Base-by-base conservation (phyloP, 2,888 invertebrate genomes). In the Netelia virgata region DNA sequence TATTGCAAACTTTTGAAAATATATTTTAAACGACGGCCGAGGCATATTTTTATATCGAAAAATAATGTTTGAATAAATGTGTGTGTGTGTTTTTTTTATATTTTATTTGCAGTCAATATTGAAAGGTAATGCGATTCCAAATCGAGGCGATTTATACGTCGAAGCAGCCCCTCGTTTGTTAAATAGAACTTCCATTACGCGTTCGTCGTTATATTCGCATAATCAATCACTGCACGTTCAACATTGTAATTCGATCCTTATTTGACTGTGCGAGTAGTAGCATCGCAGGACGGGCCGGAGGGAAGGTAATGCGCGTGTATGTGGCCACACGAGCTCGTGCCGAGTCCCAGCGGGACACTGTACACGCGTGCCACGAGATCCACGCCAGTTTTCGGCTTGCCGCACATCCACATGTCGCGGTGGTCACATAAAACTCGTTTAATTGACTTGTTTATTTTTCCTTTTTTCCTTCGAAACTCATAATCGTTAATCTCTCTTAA, bases 151-250 rank as follows among this genome's bases (percentile, higher is more conserved):
- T 76, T 69, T 70, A 20, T 69, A 53, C 57, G 18, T 47, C 36
- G 61, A 11, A n/a, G 59, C 50, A 14, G 57, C 16, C 61, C 77
- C 59, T 20, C 69, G 55, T 16, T 79, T 41, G 79, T 82, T 76
- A 82, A 82, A 81, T 75, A 66, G 28, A 83, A 86, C 70, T 87
- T 28, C 91, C 91, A 91, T 92, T 91, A 92, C 81, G 82, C 72
- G 41, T 16, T 70, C 80, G 79, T 86, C 87, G 84, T 87, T 74
- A 82, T 89, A 90, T 90, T 91, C 89, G 88, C 88, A 88, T 88
- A 89, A 92, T 92, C 92, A 92, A 92, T 92, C 92, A 92, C 80
- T 68, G 82, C 61, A 85, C 77, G 87, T 88, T 90, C 87, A 91
- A 89, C 88, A 85, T 75, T 86, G 92, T 90, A 90, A 92, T 89